These are phyloP conservation scores for Acrobasis repandana DNA, from an alignment of 2,888 invertebrate species.

Conservation along the genomic window DNA sequence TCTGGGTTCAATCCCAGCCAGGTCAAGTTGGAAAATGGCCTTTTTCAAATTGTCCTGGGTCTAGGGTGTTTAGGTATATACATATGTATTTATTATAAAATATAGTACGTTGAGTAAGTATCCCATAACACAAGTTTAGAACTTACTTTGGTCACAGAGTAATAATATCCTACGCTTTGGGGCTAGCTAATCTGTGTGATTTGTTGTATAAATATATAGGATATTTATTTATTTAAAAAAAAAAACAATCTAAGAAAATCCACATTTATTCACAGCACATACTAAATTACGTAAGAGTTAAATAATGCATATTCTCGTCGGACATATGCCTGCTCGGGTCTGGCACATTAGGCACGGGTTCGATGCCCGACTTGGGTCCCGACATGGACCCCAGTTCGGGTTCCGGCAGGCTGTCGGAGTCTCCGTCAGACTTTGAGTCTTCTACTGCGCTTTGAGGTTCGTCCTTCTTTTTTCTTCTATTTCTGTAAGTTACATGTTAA, in stretches of 20 bases:
- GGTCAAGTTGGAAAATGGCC: too few relatives aligned
- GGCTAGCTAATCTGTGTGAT: too few relatives aligned
- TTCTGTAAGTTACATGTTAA: slow-evolving; percentile 23
- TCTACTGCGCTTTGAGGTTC: slow-evolving; percentile 14
- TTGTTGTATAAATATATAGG: too few relatives aligned
- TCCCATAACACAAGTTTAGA: too few relatives aligned
- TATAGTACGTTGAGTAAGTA: too few relatives aligned
- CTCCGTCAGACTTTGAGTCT: neutral
- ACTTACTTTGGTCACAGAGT: too few relatives aligned
- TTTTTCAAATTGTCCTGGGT: too few relatives aligned
- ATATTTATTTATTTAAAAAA: too few relatives aligned
- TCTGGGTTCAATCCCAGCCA: too few relatives aligned
- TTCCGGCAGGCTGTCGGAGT: slow-evolving; percentile 5
- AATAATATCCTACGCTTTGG: too few relatives aligned
- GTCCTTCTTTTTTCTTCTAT: slow-evolving; percentile 28
- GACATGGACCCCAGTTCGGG: neutral
- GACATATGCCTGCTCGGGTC: neutral
- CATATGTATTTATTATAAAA: too few relatives aligned
- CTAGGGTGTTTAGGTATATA: too few relatives aligned
- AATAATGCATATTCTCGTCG: slow-evolving; percentile 4
- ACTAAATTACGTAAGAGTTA: neutral
- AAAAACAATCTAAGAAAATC: neutral
- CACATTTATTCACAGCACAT: neutral
- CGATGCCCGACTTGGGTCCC: neutral
- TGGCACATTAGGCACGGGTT: neutral